Evolutionary conservation across 1,140 invertebrate genomes (phyloP), one percentile per base, ranked within the genome.

Genomic region (Bombyx mori): DNA sequence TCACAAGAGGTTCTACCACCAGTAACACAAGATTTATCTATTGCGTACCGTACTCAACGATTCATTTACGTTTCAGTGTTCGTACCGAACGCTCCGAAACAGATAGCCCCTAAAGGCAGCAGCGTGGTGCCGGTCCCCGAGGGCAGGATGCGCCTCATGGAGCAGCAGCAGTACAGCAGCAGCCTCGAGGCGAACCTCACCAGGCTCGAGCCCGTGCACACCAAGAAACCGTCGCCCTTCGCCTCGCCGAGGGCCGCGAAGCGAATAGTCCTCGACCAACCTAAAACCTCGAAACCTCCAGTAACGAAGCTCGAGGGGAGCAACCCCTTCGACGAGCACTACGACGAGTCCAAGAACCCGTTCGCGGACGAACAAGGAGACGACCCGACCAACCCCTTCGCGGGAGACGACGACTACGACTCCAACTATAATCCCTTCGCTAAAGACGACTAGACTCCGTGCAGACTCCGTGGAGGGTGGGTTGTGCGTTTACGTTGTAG

Each of bases 381-480:
- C 45, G 81, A 86, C 9, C 65, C 73, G 0, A 91, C 88, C 50
- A 92, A 92, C 77, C 91, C 91, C 1, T 91, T 91, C 63, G 82
- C 76, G 0, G 88, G 90, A 9, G 88, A 89, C 55, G 84, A 89
- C 43, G 88, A 90, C 57, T 92, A 92, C 71, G 91, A 92, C 69
- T 92, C 91, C 66, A 92, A 92, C 72, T 71, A 92, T 12, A 93
- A 93, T 78, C 92, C 91, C 10, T 93, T 93, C 69, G 77, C 79
- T 47, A 18, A 35, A 10, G 50, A 51, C 10, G 50, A 35, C 26
- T 35, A 35, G 26, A 35, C 26, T 1, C 26, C 12, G 12, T 18
- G 12, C 1, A 18, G 12, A 18, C 12, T 18, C 12, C 12, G 12
- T 18, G 12, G 12, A 18, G 12, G 12, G 12, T 18, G 12, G 12